Conservation (phyloP, 2,888 invertebrate genomes). For the Embidobia sp. region DNA sequence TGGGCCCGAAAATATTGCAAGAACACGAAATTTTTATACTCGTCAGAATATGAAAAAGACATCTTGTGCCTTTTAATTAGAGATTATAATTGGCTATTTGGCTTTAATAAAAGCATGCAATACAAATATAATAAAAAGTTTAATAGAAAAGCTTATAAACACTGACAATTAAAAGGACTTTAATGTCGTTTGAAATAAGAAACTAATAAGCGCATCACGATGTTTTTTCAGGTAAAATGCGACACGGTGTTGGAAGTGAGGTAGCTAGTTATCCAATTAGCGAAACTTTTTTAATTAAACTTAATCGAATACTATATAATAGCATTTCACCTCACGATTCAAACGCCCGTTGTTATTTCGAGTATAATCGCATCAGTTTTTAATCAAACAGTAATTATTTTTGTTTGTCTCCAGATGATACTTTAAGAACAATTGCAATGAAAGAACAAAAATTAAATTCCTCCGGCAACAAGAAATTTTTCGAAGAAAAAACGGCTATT, state of each 20-base stretch:
- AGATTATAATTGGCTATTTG: background rate
- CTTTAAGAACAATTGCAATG: too few species aligned
- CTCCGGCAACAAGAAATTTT: too few species aligned
- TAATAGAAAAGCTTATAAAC: background rate
- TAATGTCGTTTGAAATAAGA: slow-evolving; percentile 21
- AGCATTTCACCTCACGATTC: slow-evolving; percentile 12
- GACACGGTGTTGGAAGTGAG: slow-evolving; percentile 25
- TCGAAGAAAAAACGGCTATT: too few species aligned
- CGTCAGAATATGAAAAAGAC: too few species aligned
- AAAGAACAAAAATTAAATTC: too few species aligned
- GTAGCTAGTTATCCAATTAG: slow-evolving; percentile 38
- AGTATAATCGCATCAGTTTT: slow-evolving; percentile 17
- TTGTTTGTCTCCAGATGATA: slow-evolving; percentile 4
- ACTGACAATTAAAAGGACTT: slow-evolving; percentile 18
- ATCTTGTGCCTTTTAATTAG: background rate
- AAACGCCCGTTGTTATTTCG: slow-evolving; percentile 28
- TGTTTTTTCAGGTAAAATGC: slow-evolving; percentile 23
- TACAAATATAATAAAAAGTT: background rate
- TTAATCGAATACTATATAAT: slow-evolving; percentile 42
- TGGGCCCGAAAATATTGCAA: too few species aligned
- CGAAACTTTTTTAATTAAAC: slow-evolving; percentile 52
- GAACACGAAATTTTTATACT: too few species aligned
- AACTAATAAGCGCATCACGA: slow-evolving; percentile 26
- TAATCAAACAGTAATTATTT: slow-evolving; percentile 16
- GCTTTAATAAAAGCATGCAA: background rate